Conservation (phyloP, 2,797 vertebrate genomes). For the Vipera latastei region DNA sequence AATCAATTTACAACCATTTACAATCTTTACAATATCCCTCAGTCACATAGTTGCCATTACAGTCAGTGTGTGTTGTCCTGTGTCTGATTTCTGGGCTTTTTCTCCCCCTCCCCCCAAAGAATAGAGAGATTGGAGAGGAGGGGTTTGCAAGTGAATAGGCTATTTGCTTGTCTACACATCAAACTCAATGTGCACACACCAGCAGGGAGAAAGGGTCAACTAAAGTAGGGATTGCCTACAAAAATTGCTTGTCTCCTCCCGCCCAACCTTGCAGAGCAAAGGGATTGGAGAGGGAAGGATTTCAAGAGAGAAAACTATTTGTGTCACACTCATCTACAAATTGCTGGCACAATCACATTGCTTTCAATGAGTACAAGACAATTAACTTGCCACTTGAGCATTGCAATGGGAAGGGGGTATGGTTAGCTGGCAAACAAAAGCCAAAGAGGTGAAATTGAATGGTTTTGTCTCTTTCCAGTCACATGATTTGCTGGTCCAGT, state of each 20-base stretch:
- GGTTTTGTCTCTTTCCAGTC: background rate
- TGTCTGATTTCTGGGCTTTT: background rate
- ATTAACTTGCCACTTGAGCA: background rate
- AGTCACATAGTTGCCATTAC: background rate
- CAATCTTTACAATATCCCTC: background rate
- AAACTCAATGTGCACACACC: background rate
- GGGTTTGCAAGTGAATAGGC: background rate
- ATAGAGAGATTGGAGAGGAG: background rate
- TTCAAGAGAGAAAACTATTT: background rate
- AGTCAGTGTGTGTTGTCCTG: background rate
- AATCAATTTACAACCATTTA: background rate
- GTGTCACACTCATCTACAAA: background rate
- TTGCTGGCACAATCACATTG: background rate
- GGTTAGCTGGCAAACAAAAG: background rate
- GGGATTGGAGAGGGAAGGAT: background rate
- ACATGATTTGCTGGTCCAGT: background rate
- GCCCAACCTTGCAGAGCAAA: background rate
- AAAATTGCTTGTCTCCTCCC: background rate
- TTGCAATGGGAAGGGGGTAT: background rate
- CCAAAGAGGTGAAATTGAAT: background rate
- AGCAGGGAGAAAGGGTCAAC: background rate
- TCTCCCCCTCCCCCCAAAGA: background rate
- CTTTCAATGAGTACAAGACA: background rate
- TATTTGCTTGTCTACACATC: background rate
- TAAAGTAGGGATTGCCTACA: background rate